Percentiles rank a stretch among this genome's conserved stretches.
Conservation (phyloP, 2,113 vertebrate species). For the Caranx ignobilis region DNA sequence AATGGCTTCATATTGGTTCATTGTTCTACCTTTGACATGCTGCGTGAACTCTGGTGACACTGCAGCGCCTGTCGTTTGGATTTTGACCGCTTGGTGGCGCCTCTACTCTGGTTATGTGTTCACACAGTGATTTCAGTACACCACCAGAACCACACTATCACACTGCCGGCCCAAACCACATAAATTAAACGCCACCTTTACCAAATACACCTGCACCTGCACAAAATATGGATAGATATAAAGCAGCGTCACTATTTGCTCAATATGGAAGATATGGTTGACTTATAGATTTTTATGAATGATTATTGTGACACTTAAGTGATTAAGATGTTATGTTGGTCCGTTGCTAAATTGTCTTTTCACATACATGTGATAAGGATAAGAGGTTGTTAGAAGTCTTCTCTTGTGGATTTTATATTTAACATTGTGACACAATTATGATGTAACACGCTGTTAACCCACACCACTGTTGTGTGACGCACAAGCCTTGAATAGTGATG, state of each 20-base stretch:
- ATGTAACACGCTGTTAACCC: neutral
- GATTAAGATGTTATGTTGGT: neutral
- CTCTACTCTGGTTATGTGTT: conserved; percentile 25
- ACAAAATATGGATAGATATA: neutral
- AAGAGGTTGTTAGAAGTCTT: neutral
- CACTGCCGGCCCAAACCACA: neutral
- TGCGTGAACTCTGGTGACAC: neutral
- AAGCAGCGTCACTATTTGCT: neutral
- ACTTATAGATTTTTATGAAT: neutral
- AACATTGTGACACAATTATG: neutral
- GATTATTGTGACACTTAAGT: neutral
- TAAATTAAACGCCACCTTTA: neutral
- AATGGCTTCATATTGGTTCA: neutral
- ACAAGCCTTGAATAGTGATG: neutral
- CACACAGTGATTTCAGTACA: neutral
- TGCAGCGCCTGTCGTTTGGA: conserved; percentile 27
- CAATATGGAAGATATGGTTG: neutral
- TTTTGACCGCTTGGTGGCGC: conserved; percentile 68
- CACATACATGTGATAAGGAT: neutral
- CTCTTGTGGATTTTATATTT: neutral
- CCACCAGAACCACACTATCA: neutral
- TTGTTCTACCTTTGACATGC: conserved; percentile 1
- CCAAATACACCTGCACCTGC: neutral
- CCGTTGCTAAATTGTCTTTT: neutral
- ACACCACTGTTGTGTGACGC: neutral